Evolutionary conservation across 2,888 invertebrate species (phyloP), one percentile per base, ranked within the genome.

Genomic region (Drosophila nr. perissopoda): DNA sequence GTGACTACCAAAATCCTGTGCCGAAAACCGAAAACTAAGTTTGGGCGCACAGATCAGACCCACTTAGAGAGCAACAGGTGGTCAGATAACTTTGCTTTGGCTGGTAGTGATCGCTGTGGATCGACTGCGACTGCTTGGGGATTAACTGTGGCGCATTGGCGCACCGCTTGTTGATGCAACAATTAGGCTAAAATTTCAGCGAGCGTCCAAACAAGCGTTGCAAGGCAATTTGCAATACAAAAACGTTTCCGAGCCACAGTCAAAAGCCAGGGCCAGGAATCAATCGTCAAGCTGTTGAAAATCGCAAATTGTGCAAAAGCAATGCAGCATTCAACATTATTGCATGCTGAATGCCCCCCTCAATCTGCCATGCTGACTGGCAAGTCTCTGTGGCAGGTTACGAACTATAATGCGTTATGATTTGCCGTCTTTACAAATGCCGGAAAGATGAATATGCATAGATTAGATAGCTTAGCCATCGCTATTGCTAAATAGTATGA

Each of bases 271-370:
- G 76, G 74, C 67, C 73, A 76, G 78, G 75, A 86, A 86, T 90
- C 88, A 86, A 90, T 86, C 90, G 88, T 60, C 83, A 86, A 86
- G 88, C 85, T 86, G 86, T 86, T 90, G 78, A 88, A 88, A 88
- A 88, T 89, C 63, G 73, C 68, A 87, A 89, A 87, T 85, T 85
- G 84, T 84, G 76, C 60, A 85, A 86, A 89, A 67, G 64, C 76
- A 79, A 76, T 66, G 81, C 75, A 79, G 67, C 59, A 66, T 68
- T 62, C 81, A 81, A 29, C 52, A 54, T 60, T 25, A 6, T 65
- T 75, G 69, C 56, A 64, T 69, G 56, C 73, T 73, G 25, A 38
- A 54, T 60, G 31, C 53, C 54, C 36, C n/a, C 13, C n/a, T 4
- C 34, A 34, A 31, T 8, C 33, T n/a, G 0, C 48, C 13, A 65